These are phyloP conservation scores for Apodemia hepburni DNA, from an alignment of 2,888 invertebrate genomes.

Conservation along the genomic window DNA sequence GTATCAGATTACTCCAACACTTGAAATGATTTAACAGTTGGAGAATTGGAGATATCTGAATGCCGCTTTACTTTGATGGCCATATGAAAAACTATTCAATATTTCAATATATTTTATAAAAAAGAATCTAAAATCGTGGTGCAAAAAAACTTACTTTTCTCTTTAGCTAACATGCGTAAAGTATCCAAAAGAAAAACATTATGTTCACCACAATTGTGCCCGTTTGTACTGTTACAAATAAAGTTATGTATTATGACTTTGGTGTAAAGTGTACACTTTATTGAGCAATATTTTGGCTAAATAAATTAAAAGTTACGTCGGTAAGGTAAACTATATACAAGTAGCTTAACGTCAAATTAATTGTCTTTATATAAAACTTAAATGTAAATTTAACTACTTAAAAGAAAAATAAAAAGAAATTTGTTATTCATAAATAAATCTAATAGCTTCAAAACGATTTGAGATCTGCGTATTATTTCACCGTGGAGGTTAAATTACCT, in stretches of 20 bases:
- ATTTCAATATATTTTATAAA: not conserved
- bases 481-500: not conserved
- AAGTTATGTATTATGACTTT: constrained; percentile 73
- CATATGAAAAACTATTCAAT: not conserved
- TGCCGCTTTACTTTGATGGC: constrained; percentile 27
- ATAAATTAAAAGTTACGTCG: constrained; percentile 62
- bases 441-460: constrained; percentile 77
- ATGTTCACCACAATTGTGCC: constrained; percentile 55
- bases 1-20: constrained; percentile 34
- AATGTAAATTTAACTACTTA: constrained; percentile 51
- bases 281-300: constrained; percentile 79
- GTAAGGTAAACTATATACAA: constrained; percentile 53
- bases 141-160: not conserved
- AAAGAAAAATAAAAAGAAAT: constrained; percentile 56
- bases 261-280: constrained; percentile 76
- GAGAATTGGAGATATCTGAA: constrained; percentile 32
- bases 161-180: constrained; percentile 6
- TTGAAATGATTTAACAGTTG: constrained; percentile 13
- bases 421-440: constrained; percentile 53
- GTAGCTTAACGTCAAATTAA: constrained; percentile 58
- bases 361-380: constrained; percentile 68
- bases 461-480: constrained; percentile 68
- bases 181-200: constrained; percentile 19
- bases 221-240: constrained; percentile 72
- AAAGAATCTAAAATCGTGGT: constrained; percentile 11